Percentiles rank a stretch among this genome's conserved stretches.
phyloP scores from a whole-genome alignment of 2,888 invertebrate genomes.

The Leptinotarsa tumamoca region DNA sequence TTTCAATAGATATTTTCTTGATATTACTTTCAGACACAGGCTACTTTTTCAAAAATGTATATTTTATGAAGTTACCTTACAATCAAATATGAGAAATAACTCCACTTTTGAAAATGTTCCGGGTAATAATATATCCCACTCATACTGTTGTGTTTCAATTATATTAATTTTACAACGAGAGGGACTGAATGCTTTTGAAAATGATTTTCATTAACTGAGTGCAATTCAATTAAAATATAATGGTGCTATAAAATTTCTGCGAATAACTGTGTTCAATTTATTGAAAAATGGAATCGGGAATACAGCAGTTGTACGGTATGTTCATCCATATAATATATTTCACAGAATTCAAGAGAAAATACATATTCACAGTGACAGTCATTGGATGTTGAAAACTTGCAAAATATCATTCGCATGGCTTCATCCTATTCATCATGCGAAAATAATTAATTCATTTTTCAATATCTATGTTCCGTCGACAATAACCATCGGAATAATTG shows the following conservation, averaged over 20 bases:
- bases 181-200: background rate
- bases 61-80: too few relatives aligned
- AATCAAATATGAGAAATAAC: too few relatives aligned
- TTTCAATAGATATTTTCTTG: too few relatives aligned
- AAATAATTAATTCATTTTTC: conserved; percentile 27
- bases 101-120: too few relatives aligned
- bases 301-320: conserved; percentile 7
- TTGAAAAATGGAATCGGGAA: background rate
- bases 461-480: conserved; percentile 15
- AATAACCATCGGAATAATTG: conserved; percentile 13
- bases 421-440: conserved; percentile 16
- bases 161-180: background rate
- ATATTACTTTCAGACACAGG: too few relatives aligned
- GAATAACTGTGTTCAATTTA: background rate
- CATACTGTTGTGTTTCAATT: too few relatives aligned
- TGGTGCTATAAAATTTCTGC: background rate
- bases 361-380: conserved; percentile 14
- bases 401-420: conserved; percentile 6
- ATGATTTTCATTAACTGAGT: background rate
- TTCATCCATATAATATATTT: conserved; percentile 15
- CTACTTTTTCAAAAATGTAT: too few relatives aligned
- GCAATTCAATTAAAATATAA: background rate
- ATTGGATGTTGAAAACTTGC: conserved; percentile 8
- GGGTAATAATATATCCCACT: too few relatives aligned
- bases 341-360: background rate